Conservation (phyloP, 2,113 vertebrate species). For the Xerus inauris region DNA sequence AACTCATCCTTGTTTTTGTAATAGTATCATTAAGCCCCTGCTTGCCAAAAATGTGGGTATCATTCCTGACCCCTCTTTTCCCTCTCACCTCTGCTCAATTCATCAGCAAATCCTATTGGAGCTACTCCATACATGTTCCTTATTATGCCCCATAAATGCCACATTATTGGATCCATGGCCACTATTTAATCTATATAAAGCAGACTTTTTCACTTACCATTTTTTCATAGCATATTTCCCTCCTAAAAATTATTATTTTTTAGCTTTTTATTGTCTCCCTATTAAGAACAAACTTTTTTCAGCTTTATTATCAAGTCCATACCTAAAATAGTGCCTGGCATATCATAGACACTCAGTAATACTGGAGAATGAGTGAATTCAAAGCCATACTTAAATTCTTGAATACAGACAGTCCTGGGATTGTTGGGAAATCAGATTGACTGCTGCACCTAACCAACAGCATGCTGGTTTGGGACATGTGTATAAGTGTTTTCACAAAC, state of each 20-base stretch:
- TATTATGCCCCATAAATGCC: background rate
- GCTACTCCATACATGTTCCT: background rate
- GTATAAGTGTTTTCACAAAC: background rate
- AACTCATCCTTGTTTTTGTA: background rate
- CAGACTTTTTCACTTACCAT: background rate
- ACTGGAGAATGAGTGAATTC: background rate
- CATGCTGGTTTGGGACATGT: background rate
- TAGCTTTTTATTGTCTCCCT: background rate
- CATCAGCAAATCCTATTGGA: background rate
- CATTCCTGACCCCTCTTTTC: background rate
- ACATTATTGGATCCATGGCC: background rate
- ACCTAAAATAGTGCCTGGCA: background rate
- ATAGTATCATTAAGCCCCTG: background rate
- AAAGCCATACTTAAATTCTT: background rate
- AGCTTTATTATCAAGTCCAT: background rate
- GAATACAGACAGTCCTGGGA: background rate
- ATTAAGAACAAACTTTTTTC: background rate
- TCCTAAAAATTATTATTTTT: background rate
- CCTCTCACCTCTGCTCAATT: background rate
- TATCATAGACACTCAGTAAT: background rate
- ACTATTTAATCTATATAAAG: background rate
- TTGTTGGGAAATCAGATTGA: background rate
- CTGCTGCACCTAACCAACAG: background rate
- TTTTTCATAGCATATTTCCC: background rate
- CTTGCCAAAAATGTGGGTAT: background rate